Evolutionary conservation across 2,113 vertebrate genomes (phyloP).

Genomic region (Halcyon malimbica): DNA sequence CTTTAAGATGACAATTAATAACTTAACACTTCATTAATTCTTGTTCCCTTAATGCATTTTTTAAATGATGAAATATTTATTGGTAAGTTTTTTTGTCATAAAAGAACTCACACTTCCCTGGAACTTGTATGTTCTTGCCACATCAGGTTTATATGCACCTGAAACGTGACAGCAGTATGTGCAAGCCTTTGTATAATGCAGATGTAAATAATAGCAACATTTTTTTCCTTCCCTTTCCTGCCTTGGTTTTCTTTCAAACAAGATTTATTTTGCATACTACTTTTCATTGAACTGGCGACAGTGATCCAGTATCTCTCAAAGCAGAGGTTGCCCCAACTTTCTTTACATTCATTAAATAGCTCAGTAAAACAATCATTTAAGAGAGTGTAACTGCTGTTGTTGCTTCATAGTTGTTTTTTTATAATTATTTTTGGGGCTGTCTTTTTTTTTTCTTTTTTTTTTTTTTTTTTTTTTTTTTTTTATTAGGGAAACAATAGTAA

Average conservation of each 20-base stretch:
- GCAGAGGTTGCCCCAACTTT: not conserved
- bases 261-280: not conserved
- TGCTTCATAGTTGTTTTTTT: not conserved
- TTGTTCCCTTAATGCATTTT: not conserved
- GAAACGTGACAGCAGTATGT: not conserved
- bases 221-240: not conserved
- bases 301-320: not conserved
- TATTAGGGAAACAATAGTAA: no score
- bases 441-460: not conserved
- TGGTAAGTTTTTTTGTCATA: not conserved
- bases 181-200: not conserved
- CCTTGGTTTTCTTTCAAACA: not conserved
- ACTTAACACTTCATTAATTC: not conserved
- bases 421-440: not conserved
- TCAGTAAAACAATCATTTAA: not conserved
- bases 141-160: not conserved
- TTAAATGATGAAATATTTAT: not conserved
- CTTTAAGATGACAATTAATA: not conserved
- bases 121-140: not conserved
- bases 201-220: not conserved
- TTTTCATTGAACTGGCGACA: not conserved
- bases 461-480: no score
- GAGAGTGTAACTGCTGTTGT: not conserved
- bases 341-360: not conserved
- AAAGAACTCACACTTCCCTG: not conserved